Conservation (phyloP, 2,888 invertebrate species). For the Drosophila atroscutellata region DNA sequence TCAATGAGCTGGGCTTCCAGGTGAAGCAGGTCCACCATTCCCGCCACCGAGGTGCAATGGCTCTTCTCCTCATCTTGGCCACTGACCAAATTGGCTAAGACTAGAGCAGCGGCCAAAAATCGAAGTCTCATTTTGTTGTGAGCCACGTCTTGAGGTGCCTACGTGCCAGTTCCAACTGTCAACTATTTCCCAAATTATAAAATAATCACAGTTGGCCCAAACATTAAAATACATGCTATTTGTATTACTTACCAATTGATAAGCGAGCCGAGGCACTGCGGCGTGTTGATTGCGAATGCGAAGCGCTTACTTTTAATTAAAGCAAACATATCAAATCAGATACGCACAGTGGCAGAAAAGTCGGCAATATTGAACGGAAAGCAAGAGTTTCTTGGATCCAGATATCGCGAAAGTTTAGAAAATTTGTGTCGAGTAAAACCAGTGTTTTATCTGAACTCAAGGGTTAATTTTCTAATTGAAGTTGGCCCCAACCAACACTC, state of each 20-base stretch:
- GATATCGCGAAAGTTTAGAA: too few relatives aligned
- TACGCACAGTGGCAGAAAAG: background rate
- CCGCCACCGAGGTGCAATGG: conserved; percentile 78
- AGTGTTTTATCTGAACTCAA: too few relatives aligned
- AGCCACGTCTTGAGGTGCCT: conserved; percentile 38
- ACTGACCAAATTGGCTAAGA: background rate
- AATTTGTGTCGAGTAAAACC: too few relatives aligned
- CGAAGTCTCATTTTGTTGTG: conserved; percentile 19
- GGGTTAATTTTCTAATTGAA: too few relatives aligned
- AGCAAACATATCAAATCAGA: conserved; percentile 2
- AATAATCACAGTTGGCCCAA: conserved; percentile 28
- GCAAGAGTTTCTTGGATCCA: background rate
- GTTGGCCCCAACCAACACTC: too few relatives aligned
- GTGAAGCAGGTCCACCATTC: conserved; percentile 73
- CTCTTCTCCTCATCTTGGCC: conserved; percentile 61
- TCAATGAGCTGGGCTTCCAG: conserved; percentile 70
- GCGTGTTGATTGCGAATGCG: conserved; percentile 49
- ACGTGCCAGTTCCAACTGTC: conserved; percentile 57
- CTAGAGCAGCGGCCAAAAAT: conserved; percentile 2
- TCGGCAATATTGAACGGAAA: background rate
- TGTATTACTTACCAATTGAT: conserved; percentile 41
- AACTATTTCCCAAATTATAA: conserved; percentile 23
- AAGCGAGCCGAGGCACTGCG: conserved; percentile 33
- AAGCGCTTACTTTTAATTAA: conserved; percentile 54
- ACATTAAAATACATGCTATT: conserved; percentile 8